phyloP scores from a whole-genome alignment of 1,140 invertebrate genomes.

The Hylaeus volcanicus region DNA sequence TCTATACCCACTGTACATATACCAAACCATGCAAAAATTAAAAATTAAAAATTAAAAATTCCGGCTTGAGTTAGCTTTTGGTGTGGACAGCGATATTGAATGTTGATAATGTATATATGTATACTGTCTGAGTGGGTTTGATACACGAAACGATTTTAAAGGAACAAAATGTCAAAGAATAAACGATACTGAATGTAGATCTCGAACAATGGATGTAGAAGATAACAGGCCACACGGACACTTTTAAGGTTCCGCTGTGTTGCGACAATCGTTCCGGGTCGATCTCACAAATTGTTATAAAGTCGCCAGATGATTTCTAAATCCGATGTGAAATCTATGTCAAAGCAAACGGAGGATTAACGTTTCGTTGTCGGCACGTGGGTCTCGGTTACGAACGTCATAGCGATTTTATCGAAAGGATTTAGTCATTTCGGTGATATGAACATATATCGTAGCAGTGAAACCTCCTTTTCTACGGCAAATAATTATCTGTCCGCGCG shows the following conservation, averaged over 20 bases:
- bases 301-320: constrained; percentile 14
- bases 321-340: constrained; percentile 33
- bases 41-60: too few relatives aligned
- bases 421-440: background rate
- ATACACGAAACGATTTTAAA: too few relatives aligned
- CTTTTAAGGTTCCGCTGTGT: background rate
- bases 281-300: constrained; percentile 1
- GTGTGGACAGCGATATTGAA: too few relatives aligned
- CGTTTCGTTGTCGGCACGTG: constrained; percentile 13
- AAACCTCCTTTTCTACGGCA: background rate
- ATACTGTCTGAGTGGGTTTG: too few relatives aligned
- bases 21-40: too few relatives aligned
- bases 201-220: background rate
- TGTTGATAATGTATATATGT: too few relatives aligned
- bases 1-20: too few relatives aligned
- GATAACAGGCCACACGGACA: background rate
- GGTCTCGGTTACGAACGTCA: background rate
- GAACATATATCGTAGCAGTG: background rate
- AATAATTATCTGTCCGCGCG: constrained; percentile 15
- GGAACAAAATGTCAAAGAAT: background rate
- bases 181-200: background rate
- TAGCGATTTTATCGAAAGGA: constrained; percentile 9
- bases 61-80: too few relatives aligned
- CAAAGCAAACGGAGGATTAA: background rate
- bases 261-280: background rate